Conservation (phyloP, 1,140 invertebrate genomes). For the Anadara kagoshimensis region DNA sequence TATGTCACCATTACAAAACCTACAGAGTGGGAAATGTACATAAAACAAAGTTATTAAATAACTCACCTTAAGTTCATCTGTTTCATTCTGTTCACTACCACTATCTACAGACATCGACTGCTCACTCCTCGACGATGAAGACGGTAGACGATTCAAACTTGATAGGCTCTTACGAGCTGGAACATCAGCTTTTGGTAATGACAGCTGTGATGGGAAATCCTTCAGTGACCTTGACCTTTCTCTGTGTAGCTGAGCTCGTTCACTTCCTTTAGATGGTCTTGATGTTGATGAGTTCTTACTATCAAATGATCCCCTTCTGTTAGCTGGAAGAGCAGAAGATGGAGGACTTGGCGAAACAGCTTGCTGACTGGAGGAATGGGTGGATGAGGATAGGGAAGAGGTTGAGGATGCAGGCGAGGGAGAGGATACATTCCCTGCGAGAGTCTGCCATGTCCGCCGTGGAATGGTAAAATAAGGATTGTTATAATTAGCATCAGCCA, state of each 20-base stretch:
- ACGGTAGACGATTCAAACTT: conserved; percentile 33
- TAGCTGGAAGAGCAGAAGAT: too few relatives aligned
- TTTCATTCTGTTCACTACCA: conserved; percentile 55
- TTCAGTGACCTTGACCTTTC: conserved; percentile 63
- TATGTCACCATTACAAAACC: too few relatives aligned
- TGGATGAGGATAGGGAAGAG: conserved; percentile 18
- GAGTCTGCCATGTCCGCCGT: conserved; percentile 41
- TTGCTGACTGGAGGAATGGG: conserved; percentile 39
- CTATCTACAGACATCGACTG: conserved; percentile 12
- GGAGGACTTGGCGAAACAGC: too few relatives aligned
- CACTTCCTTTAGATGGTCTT: conserved; percentile 43
- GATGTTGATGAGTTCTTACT: conserved; percentile 26
- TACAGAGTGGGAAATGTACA: too few relatives aligned
- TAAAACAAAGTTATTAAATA: too few relatives aligned
- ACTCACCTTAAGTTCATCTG: conserved; percentile 71
- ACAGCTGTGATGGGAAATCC: conserved; percentile 59
- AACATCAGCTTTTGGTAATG: conserved; percentile 45
- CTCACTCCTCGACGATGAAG: too few relatives aligned
- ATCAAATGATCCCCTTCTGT: conserved; percentile 41
- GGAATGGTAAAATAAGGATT: conserved; percentile 57
- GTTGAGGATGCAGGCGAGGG: too few relatives aligned
- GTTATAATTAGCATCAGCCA: too few relatives aligned
- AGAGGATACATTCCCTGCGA: conserved; percentile 31
- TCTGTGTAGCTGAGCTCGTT: conserved; percentile 44
- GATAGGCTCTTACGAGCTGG: conserved; percentile 22